Evolutionary conservation across 2,888 invertebrate genomes (phyloP).

Genomic region (Anthrax anthrax): DNA sequence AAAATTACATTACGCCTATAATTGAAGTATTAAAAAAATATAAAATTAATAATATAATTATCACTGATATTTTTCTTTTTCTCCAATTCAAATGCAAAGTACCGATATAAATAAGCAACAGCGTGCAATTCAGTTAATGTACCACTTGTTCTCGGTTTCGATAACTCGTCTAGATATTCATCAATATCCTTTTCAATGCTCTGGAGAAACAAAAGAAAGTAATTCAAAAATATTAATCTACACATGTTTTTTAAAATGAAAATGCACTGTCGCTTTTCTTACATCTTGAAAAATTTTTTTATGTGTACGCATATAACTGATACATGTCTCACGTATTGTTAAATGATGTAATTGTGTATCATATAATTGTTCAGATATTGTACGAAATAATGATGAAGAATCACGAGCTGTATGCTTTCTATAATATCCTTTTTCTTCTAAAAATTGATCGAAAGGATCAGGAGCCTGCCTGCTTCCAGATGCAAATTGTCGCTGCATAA

Average conservation of each 20-base stretch:
- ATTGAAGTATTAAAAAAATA: conserved; percentile 14
- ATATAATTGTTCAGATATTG: conserved; percentile 68
- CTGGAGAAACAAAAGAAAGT: conserved; percentile 28
- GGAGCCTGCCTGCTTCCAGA: conserved; percentile 34
- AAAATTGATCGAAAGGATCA: conserved; percentile 51
- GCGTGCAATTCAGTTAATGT: conserved; percentile 55
- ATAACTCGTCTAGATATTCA: conserved; percentile 53
- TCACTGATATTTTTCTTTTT: too few species aligned
- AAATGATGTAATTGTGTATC: conserved; percentile 57
- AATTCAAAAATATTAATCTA: conserved; percentile 5
- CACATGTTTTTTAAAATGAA: neutral
- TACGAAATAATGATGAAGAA: conserved; percentile 76
- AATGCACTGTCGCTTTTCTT: conserved; percentile 17
- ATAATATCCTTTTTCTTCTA: conserved; percentile 66
- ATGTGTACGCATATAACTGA: conserved; percentile 54
- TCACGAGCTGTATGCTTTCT: conserved; percentile 81
- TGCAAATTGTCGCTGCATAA: conserved; percentile 25
- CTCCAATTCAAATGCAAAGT: too few species aligned
- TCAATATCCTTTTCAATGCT: conserved; percentile 47
- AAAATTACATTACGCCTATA: conserved; percentile 57
- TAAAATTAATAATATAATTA: neutral
- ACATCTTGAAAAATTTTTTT: conserved; percentile 50
- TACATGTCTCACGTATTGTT: conserved; percentile 56
- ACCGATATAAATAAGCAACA: conserved; percentile 55
- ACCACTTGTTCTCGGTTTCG: conserved; percentile 53